Percentiles rank a stretch among this genome's conserved stretches.
Evolutionary conservation across 2,113 vertebrate genomes (phyloP).

Genomic region (Montifringilla adamsi): DNA sequence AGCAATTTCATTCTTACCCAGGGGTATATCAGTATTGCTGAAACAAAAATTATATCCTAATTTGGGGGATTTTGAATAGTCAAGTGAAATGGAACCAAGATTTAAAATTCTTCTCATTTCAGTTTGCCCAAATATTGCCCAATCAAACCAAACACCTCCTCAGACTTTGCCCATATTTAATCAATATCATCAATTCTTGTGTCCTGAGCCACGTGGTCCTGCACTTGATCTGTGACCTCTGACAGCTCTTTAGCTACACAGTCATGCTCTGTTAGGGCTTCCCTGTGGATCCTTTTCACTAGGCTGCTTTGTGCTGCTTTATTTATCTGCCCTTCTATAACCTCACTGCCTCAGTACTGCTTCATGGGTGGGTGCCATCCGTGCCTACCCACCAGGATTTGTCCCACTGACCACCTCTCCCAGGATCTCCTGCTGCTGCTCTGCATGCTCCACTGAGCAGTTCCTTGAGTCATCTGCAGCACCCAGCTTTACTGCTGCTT

Average conservation of each 20-base stretch:
- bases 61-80: not conserved
- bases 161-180: not conserved
- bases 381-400: not conserved
- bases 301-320: not conserved
- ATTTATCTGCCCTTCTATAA: not conserved
- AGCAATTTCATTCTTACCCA: not conserved
- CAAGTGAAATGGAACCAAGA: not conserved
- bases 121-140: not conserved
- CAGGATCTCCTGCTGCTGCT: not conserved
- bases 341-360: not conserved
- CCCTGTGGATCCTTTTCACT: not conserved
- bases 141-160: not conserved
- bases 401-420: not conserved
- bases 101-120: not conserved
- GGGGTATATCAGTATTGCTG: not conserved
- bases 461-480: not conserved
- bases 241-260: not conserved
- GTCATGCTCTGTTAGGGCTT: not conserved
- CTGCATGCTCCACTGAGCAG: rapidly evolving
- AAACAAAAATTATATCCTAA: not conserved
- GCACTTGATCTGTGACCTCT: not conserved
- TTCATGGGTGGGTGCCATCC: not conserved
- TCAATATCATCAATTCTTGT: not conserved
- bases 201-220: not conserved
- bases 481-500: not conserved